Base-by-base conservation (phyloP, 2,797 vertebrate species). In the Steatocranus sp. region DNA sequence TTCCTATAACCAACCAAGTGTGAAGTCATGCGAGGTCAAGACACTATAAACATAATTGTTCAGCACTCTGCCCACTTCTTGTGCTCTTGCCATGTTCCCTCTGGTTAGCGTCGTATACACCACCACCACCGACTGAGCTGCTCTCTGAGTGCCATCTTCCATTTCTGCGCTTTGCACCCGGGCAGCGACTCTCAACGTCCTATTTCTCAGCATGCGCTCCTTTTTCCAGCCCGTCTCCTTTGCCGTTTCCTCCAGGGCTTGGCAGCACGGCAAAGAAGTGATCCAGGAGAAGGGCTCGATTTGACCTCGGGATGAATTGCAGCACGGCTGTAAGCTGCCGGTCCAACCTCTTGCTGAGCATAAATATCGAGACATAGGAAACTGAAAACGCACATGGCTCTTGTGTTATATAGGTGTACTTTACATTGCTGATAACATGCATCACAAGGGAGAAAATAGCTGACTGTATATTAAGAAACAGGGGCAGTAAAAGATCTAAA, bases 241-340 rank as follows among this genome's bases (percentile, higher is more conserved):
- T 23, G 66, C 83, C 3, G 8, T 74, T 83, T 82, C 87, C 91
- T 89, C 83, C 76, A 11, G 92, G 89, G 90, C 88, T 91, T 91
- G 91, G 91, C 92, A 92, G 76, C 20, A 10, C 63, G 25, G 48
- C 17, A 30, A 79, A 92, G 90, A 88, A 93, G 89, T 88, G 91
- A 92, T 94, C 85, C 86, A 89, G 87, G 90, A 88, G 90, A 87
- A 84, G 50, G 82, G 84, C 85, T 89, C 81, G 2, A 87, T 93
- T 87, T 92, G 89, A 94, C 92, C 91, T 87, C 58, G 83, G 90
- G 91, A 91, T 82, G 87, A 94, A 91, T 95, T 92, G 88, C 78
- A 74, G 91, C 87, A 49, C 81, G 89, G 83, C 82, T 61, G 51
- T 87, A 84, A 83, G 61, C 80, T 38, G 23, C 85, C 78, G 78